Evolutionary conservation across 1,140 invertebrate species (phyloP), one percentile per base, ranked within the genome.

Genomic region (Dermatophagoides farinae): DNA sequence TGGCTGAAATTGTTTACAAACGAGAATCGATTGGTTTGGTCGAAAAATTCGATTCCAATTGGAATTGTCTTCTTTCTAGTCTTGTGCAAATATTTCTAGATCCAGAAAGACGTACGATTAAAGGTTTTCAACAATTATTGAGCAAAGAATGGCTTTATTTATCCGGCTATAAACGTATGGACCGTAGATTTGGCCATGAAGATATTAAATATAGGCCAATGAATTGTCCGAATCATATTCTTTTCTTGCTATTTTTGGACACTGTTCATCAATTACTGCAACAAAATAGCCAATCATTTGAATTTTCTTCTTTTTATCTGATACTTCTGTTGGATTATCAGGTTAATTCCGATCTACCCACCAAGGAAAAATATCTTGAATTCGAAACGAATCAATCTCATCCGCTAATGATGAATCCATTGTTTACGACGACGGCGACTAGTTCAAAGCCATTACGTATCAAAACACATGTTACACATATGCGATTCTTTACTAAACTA

Each of bases 101-200:
- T 77, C 81, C 85, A 0, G 73, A 84, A 68, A 88, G 78, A 70
- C 77, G 89, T 40, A 88, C 86, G 0, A 79, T 86, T 61, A 74
- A 76, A 51, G 91, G 91, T n/a, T 93, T 96, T 71, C 86, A 95
- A 71, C 81, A 82, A 41, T 74, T 97, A 16, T 75, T 96, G 20
- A 88, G 95, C 73, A 90, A 91, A 72, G 90, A 96, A 69, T 97
- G 90, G 89, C 76, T 96, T 0, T 82, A 84, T 11, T 76, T 92
- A 62, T 88, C 88, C 44, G 49, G 53, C 46, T 63, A 55, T 16
- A 43, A 25, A 46, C 2, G 31, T 31, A 31, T 31, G 2, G 31
- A 31, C 8, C 39, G 38, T 16, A 9, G 62, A n/a, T 59, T 59
- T 16, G 11, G n/a, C 2, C 18, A 55, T 49, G 40, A 25, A 31